Evolutionary conservation across 2,113 vertebrate species (phyloP), one percentile per base, ranked within the genome.

Genomic region (Scartelaos histophorus): DNA sequence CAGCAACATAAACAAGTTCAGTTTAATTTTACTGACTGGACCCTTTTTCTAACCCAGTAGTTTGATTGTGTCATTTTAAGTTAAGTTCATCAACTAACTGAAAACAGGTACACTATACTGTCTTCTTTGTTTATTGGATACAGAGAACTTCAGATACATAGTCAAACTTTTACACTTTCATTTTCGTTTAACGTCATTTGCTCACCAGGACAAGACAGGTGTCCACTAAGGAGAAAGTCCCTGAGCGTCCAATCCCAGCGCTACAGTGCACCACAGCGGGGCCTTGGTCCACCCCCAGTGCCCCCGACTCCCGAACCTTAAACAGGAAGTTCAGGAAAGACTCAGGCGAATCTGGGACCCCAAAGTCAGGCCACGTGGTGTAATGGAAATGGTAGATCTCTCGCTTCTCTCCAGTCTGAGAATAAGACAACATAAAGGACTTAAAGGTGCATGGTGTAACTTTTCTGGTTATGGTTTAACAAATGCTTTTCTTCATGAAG

Each of bases 351-450:
- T 98, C 96, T 11, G 98, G 98, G 77, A 99, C 97, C 62, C 98
- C 98, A 21, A 99, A 99, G 84, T 99, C 98, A 61, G 98, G 97
- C 98, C 98, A 99, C 0, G 97, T 98, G 66, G 98, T 99, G 93
- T 99, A 99, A 93, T 99, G 98, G 92, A 98, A 99, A 87, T 99
- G 98, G 85, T 92, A 95, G 82, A 99, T 94, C 81, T 95, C 93
- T 90, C 97, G 94, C 78, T 93, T 95, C 83, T 99, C 97, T 1
- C 93, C 95, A 12, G 94, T 97, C 98, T 99, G 89, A 78, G 89
- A 45, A 88, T 88, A 22, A 74, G 13, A 45, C 0, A 57, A 19
- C 2, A 77, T 47, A 49, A 1, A 49, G n/a, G 51, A 16, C 13
- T 65, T 22, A 7, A 56, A 29, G 29, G 29, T 29, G 29, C 29